Evolutionary conservation across 30 jellyfish, hydroid and myxozoan genomes (phyloP), one percentile per base, ranked within the genome.

Genomic region (Pseudorhiza aurosa): DNA sequence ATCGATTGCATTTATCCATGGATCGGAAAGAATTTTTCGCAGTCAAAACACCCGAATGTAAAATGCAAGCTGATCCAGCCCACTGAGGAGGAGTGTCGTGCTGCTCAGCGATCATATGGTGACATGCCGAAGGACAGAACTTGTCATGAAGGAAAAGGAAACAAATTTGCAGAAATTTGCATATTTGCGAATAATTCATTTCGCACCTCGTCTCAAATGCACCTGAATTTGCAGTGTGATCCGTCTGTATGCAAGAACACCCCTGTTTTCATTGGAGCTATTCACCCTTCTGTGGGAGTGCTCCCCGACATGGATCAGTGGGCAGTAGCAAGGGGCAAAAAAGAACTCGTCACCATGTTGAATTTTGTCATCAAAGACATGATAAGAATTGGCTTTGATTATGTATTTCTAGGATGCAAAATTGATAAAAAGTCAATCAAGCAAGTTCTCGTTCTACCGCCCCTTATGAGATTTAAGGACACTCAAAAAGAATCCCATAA

Each of bases 401-500:
- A 69, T 68, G 89, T 88, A 37, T 74, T 86, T 31, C 74, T 93
- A 5, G 85, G 96, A 14, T 93, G 99, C 79, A 71, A 50, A 43
- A 70, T 69, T 14, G 83, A 81, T 21, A 53, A 83, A 26, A 65
- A 65, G 57, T 60, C 68, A 14, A 49, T 93, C 8, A 93, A 93
- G 45, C 99, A 93, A 76, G 96, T 88, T 12, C 58, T 93, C 31
- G 82, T 93, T 0, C 46, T 93, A 42, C 99, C 99, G 27, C 97
- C 99, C 11, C 72, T 85, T 18, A 19, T 86, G 26, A 62, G 72
- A 43, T 27, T 53, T 8, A 65, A 44, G 0, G 79, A 83, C 25
- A 36, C 55, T 7, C 76, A 25, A 47, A 76, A 58, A 8, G 65
- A 40, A 26, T 75, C 71, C 36, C 75, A 58, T 21, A 50, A 44